Conservation (phyloP, 1,140 invertebrate species). For the Pachyrhynchus sulphureomaculatus region DNA sequence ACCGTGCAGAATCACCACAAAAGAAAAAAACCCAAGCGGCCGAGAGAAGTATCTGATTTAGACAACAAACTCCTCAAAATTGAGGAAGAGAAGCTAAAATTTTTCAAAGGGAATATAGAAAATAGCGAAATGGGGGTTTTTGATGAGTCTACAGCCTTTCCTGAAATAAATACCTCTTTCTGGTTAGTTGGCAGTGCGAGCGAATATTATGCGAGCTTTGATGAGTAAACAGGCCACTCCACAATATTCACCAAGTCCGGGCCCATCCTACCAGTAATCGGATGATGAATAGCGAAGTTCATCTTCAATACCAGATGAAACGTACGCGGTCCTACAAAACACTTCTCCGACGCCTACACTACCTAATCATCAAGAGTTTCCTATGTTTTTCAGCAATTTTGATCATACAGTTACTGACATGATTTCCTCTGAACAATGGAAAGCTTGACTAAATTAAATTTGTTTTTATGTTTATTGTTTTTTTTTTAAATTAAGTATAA, state of each 20-base stretch:
- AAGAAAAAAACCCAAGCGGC: not conserved
- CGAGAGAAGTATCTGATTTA: not conserved
- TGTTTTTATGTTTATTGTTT: too few relatives aligned
- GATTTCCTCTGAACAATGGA: not conserved
- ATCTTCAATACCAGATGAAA: not conserved
- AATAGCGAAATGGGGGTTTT: not conserved
- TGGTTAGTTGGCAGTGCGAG: not conserved
- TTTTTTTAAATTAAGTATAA: too few relatives aligned
- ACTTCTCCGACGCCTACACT: not conserved
- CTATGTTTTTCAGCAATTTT: not conserved
- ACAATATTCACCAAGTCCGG: not conserved
- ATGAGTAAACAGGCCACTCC: not conserved
- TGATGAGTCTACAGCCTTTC: not conserved
- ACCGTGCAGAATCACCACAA: too few relatives aligned
- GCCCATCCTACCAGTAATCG: not conserved
- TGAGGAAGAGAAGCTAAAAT: constrained; percentile 1
- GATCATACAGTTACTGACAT: too few relatives aligned
- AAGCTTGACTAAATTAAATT: too few relatives aligned
- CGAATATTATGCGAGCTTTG: not conserved
- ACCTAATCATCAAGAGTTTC: not conserved
- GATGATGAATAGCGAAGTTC: not conserved
- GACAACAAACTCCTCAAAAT: not conserved
- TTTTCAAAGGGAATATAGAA: not conserved
- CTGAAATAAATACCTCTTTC: not conserved
- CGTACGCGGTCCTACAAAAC: not conserved